Base-by-base conservation (phyloP, 2,888 invertebrate genomes). In the Hoplodrina blanda region DNA sequence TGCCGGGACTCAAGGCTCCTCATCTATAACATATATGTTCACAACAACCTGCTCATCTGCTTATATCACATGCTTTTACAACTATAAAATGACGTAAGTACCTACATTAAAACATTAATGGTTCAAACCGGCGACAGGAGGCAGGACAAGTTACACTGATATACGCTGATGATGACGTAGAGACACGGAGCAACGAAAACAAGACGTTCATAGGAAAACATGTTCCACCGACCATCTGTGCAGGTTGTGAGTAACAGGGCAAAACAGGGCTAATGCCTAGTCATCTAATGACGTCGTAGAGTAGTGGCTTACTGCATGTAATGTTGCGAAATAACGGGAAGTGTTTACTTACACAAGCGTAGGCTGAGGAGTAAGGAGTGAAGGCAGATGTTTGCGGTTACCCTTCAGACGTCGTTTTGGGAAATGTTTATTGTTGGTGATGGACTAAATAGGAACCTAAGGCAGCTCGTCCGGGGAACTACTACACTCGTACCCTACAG, bases 271-370 rank as follows among this genome's bases (percentile, higher is more conserved):
- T 46, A 52, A 50, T 49, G 46, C n/a, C 46, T 19, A 54, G 66
- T 53, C 10, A 3, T 53, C 13, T 2, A 19, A 41, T 80, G 76
- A 80, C 76, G 76, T 79, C 1, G 8, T 17, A 10, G 30, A 37
- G 3, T 7, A 6, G 67, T 25, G 37, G 15, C 20, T 19, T n/a
- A 33, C 3, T 37, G 37, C 37, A 37, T 50, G 2, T 17, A 2
- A n/a, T 61, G 25, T 54, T 53, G 79, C 37, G 7, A 30, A 53
- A 37, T 60, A 56, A 62, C 49, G 46, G 67, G 68, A 41, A 67
- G 8, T 66, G 54, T 80, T 66, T 75, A 15, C 17, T 66, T 75
- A 15, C 17, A 62, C 20, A 75, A 67, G 78, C 59, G 33, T 13
- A 13, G 30, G 49, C 13, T 37, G 3, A n/a, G 10, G 54, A 30